Conservation (phyloP, 2,113 vertebrate species). For the Pan troglodytes region NHGRI_mPanTro3-v2.1_pri NC_072410.2:13972001-13972500, state of each 20-base stretch:
- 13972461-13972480: fast-evolving
- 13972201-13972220: too few relatives aligned
- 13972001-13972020: background rate
- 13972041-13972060: background rate
- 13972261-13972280: background rate
- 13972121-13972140: background rate
- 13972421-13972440: background rate
- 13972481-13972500: too few relatives aligned
- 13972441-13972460: background rate
- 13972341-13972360: background rate
- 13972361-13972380: background rate
- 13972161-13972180: fast-evolving
- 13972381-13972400: background rate
- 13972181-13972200: too few relatives aligned
- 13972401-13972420: background rate
- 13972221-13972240: background rate
- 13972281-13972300: background rate
- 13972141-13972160: fast-evolving
- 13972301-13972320: background rate
- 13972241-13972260: background rate
- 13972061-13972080: background rate
- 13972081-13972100: background rate
- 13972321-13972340: background rate
- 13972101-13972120: background rate
- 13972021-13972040: background rate